Evolutionary conservation across 1,140 invertebrate genomes (phyloP).

Genomic region (Orchesella cincta): DNA sequence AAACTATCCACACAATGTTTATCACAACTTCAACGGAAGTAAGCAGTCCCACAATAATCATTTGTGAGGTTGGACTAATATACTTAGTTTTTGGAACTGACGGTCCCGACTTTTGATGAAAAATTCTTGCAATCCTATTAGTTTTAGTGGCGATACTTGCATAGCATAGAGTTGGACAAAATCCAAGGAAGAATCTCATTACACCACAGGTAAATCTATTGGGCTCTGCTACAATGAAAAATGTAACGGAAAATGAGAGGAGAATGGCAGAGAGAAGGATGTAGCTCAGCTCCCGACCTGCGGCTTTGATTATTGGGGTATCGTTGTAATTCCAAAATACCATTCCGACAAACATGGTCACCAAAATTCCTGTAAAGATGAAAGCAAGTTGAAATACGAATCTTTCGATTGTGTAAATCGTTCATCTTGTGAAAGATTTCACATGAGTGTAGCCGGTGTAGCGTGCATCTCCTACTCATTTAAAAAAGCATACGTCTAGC

Average conservation of each 20-base stretch:
- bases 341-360: constrained; percentile 69
- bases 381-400: constrained; percentile 58
- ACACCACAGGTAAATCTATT: constrained; percentile 59
- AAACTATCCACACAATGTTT: constrained; percentile 60
- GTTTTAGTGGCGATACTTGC: constrained; percentile 65
- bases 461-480: background rate
- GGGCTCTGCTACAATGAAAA: constrained; percentile 62
- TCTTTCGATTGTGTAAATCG: background rate
- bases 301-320: constrained; percentile 65
- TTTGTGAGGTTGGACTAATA: constrained; percentile 54
- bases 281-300: constrained; percentile 61
- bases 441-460: no score
- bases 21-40: constrained; percentile 61
- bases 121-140: constrained; percentile 64
- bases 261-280: constrained; percentile 60
- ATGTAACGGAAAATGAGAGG: constrained; percentile 62
- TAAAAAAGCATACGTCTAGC: background rate
- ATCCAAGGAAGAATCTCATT: constrained; percentile 62
- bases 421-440: background rate
- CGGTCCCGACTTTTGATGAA: constrained; percentile 54
- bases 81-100: constrained; percentile 56
- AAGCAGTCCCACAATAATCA: constrained; percentile 61
- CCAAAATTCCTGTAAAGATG: constrained; percentile 74
- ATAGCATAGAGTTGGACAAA: constrained; percentile 63
- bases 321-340: constrained; percentile 68